phyloP scores from a whole-genome alignment of 1,140 invertebrate genomes.

The Carposina sasakii region DNA sequence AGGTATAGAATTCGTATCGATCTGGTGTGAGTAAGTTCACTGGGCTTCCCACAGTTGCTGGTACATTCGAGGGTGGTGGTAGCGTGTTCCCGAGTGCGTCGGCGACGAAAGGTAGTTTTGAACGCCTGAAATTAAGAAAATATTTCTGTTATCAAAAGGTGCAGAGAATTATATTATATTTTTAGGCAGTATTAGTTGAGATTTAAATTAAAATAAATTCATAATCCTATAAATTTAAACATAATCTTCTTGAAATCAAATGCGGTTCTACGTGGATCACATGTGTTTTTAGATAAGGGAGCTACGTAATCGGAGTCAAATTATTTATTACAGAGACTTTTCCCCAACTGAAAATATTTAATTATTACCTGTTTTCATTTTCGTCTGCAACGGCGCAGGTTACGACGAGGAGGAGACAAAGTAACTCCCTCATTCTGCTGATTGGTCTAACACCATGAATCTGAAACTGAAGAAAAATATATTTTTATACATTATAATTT shows the following conservation, averaged over 20 bases:
- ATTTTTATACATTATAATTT: slow-evolving; percentile 5
- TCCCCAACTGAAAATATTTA: too few species aligned
- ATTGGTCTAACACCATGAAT: slow-evolving; percentile 32
- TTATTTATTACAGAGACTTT: too few species aligned
- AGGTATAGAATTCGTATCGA: slow-evolving; percentile 88
- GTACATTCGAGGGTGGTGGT: slow-evolving; percentile 69
- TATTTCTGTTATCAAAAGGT: background rate
- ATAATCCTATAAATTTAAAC: too few species aligned
- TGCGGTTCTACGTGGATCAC: too few species aligned
- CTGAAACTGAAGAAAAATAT: slow-evolving; percentile 39
- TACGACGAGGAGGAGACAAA: slow-evolving; percentile 38
- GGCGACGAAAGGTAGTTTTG: slow-evolving; percentile 65
- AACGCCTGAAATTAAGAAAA: slow-evolving; percentile 48
- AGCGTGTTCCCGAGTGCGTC: slow-evolving; percentile 77
- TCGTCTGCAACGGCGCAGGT: slow-evolving; percentile 35
- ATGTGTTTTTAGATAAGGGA: too few species aligned
- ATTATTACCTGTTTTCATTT: slow-evolving; percentile 44
- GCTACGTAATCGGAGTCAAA: too few species aligned
- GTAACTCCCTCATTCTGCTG: slow-evolving; percentile 37
- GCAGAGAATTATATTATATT: background rate
- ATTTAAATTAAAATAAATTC: too few species aligned
- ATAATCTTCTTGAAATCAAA: too few species aligned
- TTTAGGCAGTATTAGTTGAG: too few species aligned
- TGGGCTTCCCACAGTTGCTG: slow-evolving; percentile 79
- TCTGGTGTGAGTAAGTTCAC: slow-evolving; percentile 83